Evolutionary conservation across 2,888 invertebrate species (phyloP), one percentile per base, ranked within the genome.

Genomic region (Drosophila hamatofila): DNA sequence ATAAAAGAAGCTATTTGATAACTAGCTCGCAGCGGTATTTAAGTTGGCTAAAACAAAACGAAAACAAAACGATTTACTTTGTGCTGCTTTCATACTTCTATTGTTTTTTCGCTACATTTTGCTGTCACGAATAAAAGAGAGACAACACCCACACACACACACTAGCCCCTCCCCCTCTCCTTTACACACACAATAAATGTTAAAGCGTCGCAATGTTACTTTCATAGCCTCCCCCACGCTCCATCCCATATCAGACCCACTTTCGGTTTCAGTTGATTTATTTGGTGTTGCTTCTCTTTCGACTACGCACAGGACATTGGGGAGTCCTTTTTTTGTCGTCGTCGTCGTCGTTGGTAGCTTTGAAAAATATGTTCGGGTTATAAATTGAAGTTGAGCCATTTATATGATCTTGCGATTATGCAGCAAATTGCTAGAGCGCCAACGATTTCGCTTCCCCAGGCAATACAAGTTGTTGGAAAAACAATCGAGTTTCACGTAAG

Each of bases 381-480:
- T 88, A 83, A 83, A 88, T 88, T 88, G 75, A 86, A 83, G 83
- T 83, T 80, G 78, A 88, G 81, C 86, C 83, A 83, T 83, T 88
- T 78, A 85, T 85, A 86, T 83, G 83, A 83, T 88, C 88, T 77
- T 69, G 67, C 74, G 83, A 85, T 87, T 88, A 88, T 83, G 86
- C 75, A 75, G 86, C 86, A 88, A 85, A 85, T 88, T 80, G 76
- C 63, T 66, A 39, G 23, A 46, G 27, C 48, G 52, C 49, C 58
- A 69, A 49, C 64, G 52, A 48, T 52, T 58, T 60, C 16, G 25
- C 46, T 30, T n/a, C 59, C 25, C 23, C n/a, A 42, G 61, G 59
- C 70, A 60, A 41, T 41, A n/a, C 39, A 55, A 69, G 49, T 54
- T 60, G 46, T 23, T 23, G 39, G 18, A 44, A 35, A 30, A 27